Percentiles rank a stretch among this genome's conserved stretches.
phyloP scores from a whole-genome alignment of 1,140 invertebrate genomes.

The Scaptomyza graminum region DNA sequence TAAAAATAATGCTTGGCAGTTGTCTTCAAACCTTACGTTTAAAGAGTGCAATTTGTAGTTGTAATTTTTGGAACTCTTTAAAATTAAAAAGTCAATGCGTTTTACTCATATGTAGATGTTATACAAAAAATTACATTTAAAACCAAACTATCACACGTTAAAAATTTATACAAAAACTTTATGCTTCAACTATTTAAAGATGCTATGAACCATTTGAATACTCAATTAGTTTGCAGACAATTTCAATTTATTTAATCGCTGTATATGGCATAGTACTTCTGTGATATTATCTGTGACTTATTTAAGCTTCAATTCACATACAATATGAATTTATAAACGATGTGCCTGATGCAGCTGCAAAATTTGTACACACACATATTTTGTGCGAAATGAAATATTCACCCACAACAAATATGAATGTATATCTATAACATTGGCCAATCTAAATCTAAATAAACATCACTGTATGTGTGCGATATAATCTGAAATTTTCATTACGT shows the following conservation, averaged over 20 bases:
- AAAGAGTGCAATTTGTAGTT: background rate
- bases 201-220: background rate
- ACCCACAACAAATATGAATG: conserved; percentile 5
- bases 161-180: background rate
- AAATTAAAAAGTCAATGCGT: conserved; percentile 47
- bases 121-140: background rate
- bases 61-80: background rate
- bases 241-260: conserved; percentile 1
- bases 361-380: conserved; percentile 10
- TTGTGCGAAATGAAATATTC: conserved; percentile 55
- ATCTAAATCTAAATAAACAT: conserved; percentile 47
- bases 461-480: conserved; percentile 27
- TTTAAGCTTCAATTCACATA: conserved; percentile 21
- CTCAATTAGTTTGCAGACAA: conserved; percentile 1
- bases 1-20: too few relatives aligned
- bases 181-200: background rate
- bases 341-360: conserved; percentile 24
- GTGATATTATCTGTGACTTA: conserved; percentile 14
- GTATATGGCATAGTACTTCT: background rate
- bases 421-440: conserved; percentile 26
- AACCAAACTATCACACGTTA: conserved; percentile 1
- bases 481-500: conserved; percentile 38
- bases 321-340: conserved; percentile 17
- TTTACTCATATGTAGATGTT: conserved; percentile 48
- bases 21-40: too few relatives aligned